Base-by-base conservation (phyloP, 2,113 vertebrate species). In the Proterorhinus semilunaris region DNA sequence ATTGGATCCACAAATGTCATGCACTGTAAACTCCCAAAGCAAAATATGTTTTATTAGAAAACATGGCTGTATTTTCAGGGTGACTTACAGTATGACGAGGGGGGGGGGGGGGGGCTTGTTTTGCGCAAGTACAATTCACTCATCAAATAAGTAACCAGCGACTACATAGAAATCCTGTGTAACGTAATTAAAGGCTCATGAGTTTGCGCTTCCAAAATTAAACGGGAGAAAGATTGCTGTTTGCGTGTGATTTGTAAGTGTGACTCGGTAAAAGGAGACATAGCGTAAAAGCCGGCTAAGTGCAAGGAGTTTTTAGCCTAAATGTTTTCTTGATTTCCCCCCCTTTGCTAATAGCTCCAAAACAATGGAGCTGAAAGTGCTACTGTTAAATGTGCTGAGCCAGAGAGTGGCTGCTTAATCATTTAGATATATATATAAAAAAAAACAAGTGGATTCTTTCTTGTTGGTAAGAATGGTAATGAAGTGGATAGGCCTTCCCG, bases 391-490 rank as follows among this genome's bases (percentile, higher is more conserved):
- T 72, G 75, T 62, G 43, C 67, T 66, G 72, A 86, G 27, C 55
- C 21, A 58, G 55, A 42, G 55, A 88, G 46, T 59, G 69, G 21
- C 62, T 78, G 63, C 79, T 83, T 83, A 74, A 83, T 87, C 79
- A 80, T 85, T 90, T 74, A 76, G 73, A 43, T 17, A 49, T 8
- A 16, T 16, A 54, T 65, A 68, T 74, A 73, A 36, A 16, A 54
- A 67, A 68, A 76, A 73, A 54, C 69, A 63, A 55, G 53, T 55
- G 69, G 69, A 65, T 67, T 66, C 62, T 78, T 82, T 83, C 71
- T 82, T 84, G 80, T 82, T 86, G 74, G 69, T 84, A 71, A 65
- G 80, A 78, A 86, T 74, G 43, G 80, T 84, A 90, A 87, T 88
- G 76, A 85, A 87, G 81, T 76, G 83, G 69, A 83, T 83, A 89